Evolutionary conservation across 30 jellyfish, hydroid and myxozoan species (phyloP).

Genomic region (Hydractinia symbiolongicarpus): DNA sequence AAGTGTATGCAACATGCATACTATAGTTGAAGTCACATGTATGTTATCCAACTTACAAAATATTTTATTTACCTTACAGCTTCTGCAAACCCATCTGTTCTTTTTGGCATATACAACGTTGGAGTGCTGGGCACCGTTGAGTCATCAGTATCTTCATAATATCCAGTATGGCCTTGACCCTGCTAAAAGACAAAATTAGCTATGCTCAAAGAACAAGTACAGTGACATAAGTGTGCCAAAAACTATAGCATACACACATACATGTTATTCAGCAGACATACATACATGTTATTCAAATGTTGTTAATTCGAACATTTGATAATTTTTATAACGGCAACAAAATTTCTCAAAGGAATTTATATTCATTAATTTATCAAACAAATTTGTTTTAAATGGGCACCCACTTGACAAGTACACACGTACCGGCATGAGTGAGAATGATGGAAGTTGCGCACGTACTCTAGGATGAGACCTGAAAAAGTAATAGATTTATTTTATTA

Average conservation of each 20-base stretch:
- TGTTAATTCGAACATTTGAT: too few relatives aligned
- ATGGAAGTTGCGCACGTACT: slow-evolving; percentile 76
- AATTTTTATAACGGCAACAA: too few relatives aligned
- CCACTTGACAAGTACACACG: background rate
- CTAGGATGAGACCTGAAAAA: slow-evolving; percentile 20
- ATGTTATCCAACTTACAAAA: too few relatives aligned
- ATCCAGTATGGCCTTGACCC: slow-evolving; percentile 95
- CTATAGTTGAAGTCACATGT: too few relatives aligned
- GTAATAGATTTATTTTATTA: background rate
- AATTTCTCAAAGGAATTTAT: too few relatives aligned
- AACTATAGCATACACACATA: too few relatives aligned
- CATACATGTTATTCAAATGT: too few relatives aligned
- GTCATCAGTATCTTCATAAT: slow-evolving; percentile 92
- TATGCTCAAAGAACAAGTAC: background rate
- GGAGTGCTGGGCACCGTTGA: slow-evolving; percentile 99
- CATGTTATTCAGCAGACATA: too few relatives aligned
- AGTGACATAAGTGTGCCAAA: too few relatives aligned
- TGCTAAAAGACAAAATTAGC: slow-evolving; percentile 14
- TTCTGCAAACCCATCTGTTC: slow-evolving; percentile 97
- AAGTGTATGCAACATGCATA: too few relatives aligned
- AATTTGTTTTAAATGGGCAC: background rate
- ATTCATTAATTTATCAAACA: background rate
- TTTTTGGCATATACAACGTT: slow-evolving; percentile 77
- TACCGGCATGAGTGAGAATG: slow-evolving; percentile 88
- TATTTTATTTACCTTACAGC: slow-evolving; percentile 74